Evolutionary conservation across 1,140 invertebrate genomes (phyloP).

Genomic region (Drosophila malerkotliana): DNA sequence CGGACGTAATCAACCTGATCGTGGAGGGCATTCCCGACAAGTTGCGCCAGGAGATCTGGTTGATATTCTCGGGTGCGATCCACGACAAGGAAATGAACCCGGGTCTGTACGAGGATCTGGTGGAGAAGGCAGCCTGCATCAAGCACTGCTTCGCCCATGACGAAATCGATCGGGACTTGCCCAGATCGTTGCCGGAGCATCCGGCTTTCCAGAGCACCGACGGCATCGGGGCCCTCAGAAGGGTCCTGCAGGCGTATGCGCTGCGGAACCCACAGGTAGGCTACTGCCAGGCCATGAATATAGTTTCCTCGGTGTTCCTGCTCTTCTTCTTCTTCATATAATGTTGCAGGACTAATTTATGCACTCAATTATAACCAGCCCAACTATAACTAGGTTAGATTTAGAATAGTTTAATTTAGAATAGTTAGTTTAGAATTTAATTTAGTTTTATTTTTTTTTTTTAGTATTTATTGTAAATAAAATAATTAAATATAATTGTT

Average conservation of each 20-base stretch:
- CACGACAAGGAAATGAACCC: slow-evolving; percentile 90
- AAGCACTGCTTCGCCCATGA: slow-evolving; percentile 94
- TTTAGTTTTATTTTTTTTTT: too few relatives aligned
- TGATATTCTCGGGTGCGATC: slow-evolving; percentile 93
- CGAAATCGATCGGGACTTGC: slow-evolving; percentile 99
- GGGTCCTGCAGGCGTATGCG: slow-evolving; percentile 98
- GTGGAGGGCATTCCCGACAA: slow-evolving; percentile 95
- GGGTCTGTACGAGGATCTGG: slow-evolving; percentile 93
- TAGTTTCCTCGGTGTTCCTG: slow-evolving; percentile 97
- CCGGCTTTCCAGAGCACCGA: slow-evolving; percentile 96
- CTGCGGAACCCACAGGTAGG: slow-evolving; percentile 98
- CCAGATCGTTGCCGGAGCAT: slow-evolving; percentile 98
- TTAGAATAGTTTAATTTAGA: too few relatives aligned
- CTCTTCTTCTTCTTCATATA: too few relatives aligned
- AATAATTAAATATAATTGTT: too few relatives aligned
- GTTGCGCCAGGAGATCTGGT: slow-evolving; percentile 96
- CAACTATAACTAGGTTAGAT: too few relatives aligned
- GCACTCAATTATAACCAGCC: too few relatives aligned
- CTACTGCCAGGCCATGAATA: slow-evolving; percentile 99
- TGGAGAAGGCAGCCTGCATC: slow-evolving; percentile 87
- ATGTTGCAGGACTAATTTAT: too few relatives aligned
- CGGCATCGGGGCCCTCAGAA: slow-evolving; percentile 94
- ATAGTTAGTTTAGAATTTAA: too few relatives aligned
- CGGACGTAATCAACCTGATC: slow-evolving; percentile 93
- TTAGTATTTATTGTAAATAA: too few relatives aligned